Evolutionary conservation across 1,140 invertebrate genomes (phyloP), one percentile per base, ranked within the genome.

Genomic region (Diorhabda sublineata): DNA sequence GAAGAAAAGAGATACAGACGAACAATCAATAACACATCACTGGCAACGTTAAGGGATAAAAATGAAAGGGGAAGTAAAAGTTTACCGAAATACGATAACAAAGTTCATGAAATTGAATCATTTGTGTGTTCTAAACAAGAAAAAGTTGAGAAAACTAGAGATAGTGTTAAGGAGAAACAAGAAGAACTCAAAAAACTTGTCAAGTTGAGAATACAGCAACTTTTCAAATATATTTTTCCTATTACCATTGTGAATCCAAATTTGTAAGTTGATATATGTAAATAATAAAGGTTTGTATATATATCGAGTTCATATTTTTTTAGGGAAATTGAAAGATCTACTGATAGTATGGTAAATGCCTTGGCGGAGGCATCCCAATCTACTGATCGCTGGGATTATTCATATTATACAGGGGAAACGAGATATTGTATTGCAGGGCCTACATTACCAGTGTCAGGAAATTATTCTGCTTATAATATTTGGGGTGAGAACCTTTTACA

Each of bases 221-320:
- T 93, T 8, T 86, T 88, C 58, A 83, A 89, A 73, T 91, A 90
- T 80, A 91, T 94, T 75, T 93, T 94, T 82, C 91, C 91, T 7
- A 88, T 93, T 70, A 81, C 82, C 56, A 82, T 85, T 76, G 83
- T 89, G 63, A 81, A 86, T 73, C 84, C 84, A 63, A 81, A 78
- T 76, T 82, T 82, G 86, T 87, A 82, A 78, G 75, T 75, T 26
- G 26, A 26, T 26, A 26, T 26, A 26, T 26, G 0, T 26, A 26
- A 26, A 26, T 26, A 26, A 26, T 26, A 26, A 26, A 26, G 26
- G 26, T 26, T 26, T 26, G 26, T 26, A 26, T 26, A 26, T 26
- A 26, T 26, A 26, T 26, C 26, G 1, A 26, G 26, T 26, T 26
- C 26, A 26, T 26, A 26, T 26, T 26, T 26, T 26, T 81, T 77